Evolutionary conservation across 2,888 invertebrate species (phyloP).

Genomic region (Seira ritae): DNA sequence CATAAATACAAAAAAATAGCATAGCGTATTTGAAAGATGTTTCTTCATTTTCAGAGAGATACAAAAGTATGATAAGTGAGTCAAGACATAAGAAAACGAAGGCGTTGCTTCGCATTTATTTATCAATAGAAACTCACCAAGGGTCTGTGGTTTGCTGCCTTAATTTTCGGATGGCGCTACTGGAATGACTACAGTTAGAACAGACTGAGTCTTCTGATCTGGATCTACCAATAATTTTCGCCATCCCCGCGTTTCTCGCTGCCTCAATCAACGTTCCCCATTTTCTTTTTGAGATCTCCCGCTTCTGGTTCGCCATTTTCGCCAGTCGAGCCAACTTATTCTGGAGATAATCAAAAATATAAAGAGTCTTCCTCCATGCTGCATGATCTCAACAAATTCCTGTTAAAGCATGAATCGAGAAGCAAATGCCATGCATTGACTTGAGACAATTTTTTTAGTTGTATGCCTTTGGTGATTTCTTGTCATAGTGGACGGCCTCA

Average conservation of each 20-base stretch:
- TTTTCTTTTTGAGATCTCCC: slow-evolving; percentile 75
- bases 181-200: slow-evolving; percentile 76
- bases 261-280: slow-evolving; percentile 87
- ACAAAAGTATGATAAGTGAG: no score
- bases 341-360: slow-evolving; percentile 31
- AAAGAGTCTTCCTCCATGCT: slow-evolving; percentile 3
- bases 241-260: slow-evolving; percentile 85
- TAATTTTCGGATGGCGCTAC: slow-evolving; percentile 60
- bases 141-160: slow-evolving; percentile 69
- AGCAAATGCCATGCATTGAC: slow-evolving; percentile 9
- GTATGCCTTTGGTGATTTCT: slow-evolving; percentile 73
- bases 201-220: slow-evolving; percentile 91
- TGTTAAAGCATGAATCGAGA: slow-evolving; percentile 11
- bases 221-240: slow-evolving; percentile 85
- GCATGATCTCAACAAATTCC: slow-evolving; percentile 8
- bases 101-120: no score
- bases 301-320: slow-evolving; percentile 74
- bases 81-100: no score
- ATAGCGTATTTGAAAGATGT: no score
- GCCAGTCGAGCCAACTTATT: slow-evolving; percentile 74
- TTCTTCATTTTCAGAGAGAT: no score
- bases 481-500: slow-evolving; percentile 73
- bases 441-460: neutral
- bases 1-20: neutral
- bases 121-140: slow-evolving; percentile 62